These are phyloP conservation scores for Atopsyche davidsoni DNA, from an alignment of 1,140 invertebrate genomes.

Conservation along the genomic window DNA sequence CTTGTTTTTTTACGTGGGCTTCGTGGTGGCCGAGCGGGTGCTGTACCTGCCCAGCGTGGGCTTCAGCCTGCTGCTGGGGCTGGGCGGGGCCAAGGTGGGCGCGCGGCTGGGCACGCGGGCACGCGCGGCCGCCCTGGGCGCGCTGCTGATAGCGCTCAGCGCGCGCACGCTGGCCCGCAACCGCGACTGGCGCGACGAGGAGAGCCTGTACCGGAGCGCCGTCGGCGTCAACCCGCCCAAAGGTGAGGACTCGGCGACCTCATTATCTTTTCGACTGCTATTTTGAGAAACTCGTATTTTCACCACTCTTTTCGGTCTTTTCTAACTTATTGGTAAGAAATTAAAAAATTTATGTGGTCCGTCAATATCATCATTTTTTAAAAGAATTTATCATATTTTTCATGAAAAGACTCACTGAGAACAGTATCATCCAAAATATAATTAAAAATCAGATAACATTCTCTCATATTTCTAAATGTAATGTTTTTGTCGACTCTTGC, in stretches of 20 bases:
- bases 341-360: no score
- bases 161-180: slow-evolving; percentile 77
- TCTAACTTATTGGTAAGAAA: no score
- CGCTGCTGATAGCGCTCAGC: slow-evolving; percentile 65
- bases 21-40: slow-evolving; percentile 93
- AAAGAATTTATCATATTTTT: no score
- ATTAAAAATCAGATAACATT: no score
- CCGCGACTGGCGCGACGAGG: slow-evolving; percentile 87
- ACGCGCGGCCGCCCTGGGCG: slow-evolving; percentile 46
- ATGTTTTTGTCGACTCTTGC: no score
- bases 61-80: slow-evolving; percentile 80
- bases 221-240: slow-evolving; percentile 93
- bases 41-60: slow-evolving; percentile 94
- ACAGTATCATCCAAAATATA: no score
- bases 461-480: no score
- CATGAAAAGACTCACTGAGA: no score
- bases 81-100: slow-evolving; percentile 59
- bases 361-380: no score
- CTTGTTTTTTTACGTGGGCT: slow-evolving; percentile 92
- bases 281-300: no score
- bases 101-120: slow-evolving; percentile 45
- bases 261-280: no score
- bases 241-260: slow-evolving; percentile 72
- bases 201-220: slow-evolving; percentile 86
- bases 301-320: no score